Evolutionary conservation across 2,797 vertebrate species (phyloP).

Genomic region (Scleropages formosus): DNA sequence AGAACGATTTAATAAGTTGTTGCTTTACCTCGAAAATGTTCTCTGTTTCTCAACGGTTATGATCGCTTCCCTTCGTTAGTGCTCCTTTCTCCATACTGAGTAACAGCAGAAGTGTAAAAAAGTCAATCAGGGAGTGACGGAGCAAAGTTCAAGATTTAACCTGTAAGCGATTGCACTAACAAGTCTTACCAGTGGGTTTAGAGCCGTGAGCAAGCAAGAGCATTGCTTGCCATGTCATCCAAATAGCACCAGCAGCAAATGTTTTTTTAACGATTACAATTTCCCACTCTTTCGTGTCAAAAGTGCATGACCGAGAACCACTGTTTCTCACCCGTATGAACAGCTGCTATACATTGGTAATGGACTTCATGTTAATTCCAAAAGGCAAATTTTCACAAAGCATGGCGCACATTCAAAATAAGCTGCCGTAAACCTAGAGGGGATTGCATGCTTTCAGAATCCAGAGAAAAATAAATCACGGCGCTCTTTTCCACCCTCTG

Average conservation of each 20-base stretch:
- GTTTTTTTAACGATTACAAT: neutral
- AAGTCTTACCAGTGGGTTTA: neutral
- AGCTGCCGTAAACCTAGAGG: neutral
- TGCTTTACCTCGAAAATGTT: constrained; percentile 16
- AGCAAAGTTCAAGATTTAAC: constrained; percentile 26
- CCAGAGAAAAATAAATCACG: constrained; percentile 1
- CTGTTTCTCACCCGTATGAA: neutral
- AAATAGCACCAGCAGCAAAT: neutral
- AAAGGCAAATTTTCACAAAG: neutral
- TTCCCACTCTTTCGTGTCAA: neutral
- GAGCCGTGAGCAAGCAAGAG: neutral
- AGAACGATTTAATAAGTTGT: constrained; percentile 36
- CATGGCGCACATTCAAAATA: neutral
- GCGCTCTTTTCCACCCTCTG: constrained; percentile 9
- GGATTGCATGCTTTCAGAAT: constrained; percentile 11
- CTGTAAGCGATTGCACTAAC: constrained; percentile 15
- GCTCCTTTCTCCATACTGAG: constrained; percentile 53
- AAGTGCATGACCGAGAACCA: neutral
- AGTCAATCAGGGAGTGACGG: constrained; percentile 40
- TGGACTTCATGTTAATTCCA: too few relatives aligned
- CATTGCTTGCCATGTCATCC: neutral
- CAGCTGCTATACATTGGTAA: neutral
- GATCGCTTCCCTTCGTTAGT: constrained; percentile 38
- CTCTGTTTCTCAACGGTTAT: constrained; percentile 39
- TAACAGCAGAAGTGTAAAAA: constrained; percentile 46